These are phyloP conservation scores for Microtus pennsylvanicus DNA, from an alignment of 2,113 vertebrate genomes.

Conservation along the genomic window DNA sequence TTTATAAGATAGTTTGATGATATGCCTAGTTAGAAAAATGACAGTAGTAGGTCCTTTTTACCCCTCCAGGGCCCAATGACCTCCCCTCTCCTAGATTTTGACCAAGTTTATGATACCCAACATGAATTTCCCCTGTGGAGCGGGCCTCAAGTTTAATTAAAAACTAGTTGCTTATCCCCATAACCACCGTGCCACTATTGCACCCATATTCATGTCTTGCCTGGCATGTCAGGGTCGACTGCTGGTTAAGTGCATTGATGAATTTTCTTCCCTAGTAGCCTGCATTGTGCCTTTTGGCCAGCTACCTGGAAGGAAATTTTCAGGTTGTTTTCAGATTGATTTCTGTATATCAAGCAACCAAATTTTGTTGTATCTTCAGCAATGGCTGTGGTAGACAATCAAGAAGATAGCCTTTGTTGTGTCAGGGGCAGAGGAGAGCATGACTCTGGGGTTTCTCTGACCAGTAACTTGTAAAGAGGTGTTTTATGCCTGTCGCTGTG, in stretches of 20 bases:
- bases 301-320: background rate
- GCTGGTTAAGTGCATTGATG: background rate
- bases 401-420: background rate
- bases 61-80: background rate
- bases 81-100: background rate
- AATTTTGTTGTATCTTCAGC: background rate
- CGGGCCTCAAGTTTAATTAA: background rate
- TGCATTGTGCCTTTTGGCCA: background rate
- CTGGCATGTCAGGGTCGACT: background rate
- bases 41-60: background rate
- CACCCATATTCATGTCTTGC: background rate
- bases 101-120: background rate
- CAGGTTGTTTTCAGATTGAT: background rate
- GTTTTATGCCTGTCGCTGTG: background rate
- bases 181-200: background rate
- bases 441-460: background rate
- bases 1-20: background rate
- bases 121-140: background rate
- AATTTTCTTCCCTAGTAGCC: background rate
- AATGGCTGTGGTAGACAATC: background rate
- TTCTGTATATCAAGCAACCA: background rate
- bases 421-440: too few species aligned
- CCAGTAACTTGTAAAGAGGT: background rate
- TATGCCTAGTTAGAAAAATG: background rate
- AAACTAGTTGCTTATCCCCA: background rate